Conservation (phyloP, 2,113 vertebrate genomes). For the Hystrix cristata region DNA sequence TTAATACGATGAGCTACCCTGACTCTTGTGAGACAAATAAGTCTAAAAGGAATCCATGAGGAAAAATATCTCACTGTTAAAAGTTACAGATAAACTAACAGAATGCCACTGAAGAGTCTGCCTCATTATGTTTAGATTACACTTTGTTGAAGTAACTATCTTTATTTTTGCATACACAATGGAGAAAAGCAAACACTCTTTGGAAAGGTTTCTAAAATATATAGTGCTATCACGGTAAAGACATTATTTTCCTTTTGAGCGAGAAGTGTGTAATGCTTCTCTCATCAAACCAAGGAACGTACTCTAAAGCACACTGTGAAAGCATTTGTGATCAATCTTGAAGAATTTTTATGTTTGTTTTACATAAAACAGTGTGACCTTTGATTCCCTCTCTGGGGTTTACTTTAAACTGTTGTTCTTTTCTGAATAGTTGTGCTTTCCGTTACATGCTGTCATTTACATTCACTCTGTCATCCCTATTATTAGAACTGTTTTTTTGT, state of each 20-base stretch:
- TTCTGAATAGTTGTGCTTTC: constrained; percentile 81
- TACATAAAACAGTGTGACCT: constrained; percentile 83
- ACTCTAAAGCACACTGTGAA: constrained; percentile 51
- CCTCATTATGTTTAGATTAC: constrained; percentile 26
- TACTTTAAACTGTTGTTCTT: constrained; percentile 86
- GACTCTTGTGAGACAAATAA: not conserved
- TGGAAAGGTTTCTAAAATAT: constrained; percentile 47
- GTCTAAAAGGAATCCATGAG: not conserved
- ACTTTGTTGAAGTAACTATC: constrained; percentile 15
- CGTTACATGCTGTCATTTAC: constrained; percentile 86
- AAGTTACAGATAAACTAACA: not conserved
- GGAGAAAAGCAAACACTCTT: constrained; percentile 17
- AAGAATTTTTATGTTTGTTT: constrained; percentile 82
- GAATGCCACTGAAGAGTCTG: not conserved
- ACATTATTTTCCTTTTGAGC: not conserved
- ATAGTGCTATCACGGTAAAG: not conserved
- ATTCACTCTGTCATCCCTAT: constrained; percentile 84
- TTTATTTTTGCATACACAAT: constrained; percentile 27
- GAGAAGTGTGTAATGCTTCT: constrained; percentile 52
- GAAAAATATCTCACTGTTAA: not conserved
- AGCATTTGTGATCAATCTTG: constrained; percentile 71
- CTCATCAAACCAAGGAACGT: constrained; percentile 26
- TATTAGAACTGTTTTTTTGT: constrained; percentile 88
- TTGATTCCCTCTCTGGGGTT: constrained; percentile 83
- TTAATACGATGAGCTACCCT: not conserved